Conservation (phyloP, 2,797 vertebrate species). For the Micrastur ruficollis region DNA sequence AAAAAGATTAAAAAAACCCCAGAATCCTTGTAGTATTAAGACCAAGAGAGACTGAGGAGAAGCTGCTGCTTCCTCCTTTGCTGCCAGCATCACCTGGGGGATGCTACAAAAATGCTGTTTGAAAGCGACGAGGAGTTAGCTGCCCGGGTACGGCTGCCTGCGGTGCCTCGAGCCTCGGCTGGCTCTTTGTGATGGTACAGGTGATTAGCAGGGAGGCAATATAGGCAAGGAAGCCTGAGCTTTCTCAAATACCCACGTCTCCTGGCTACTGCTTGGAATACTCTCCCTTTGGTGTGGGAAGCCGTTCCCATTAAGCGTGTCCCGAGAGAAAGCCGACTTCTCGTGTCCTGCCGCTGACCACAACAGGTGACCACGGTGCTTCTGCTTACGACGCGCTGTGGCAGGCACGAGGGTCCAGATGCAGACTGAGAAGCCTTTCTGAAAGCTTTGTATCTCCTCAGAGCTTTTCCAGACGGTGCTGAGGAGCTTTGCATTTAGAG, state of each 20-base stretch:
- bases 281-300: not conserved
- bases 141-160: not conserved
- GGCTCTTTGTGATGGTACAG: not conserved
- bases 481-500: not conserved
- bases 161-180: not conserved
- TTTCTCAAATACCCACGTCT: not conserved
- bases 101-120: not conserved
- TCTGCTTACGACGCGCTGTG: not conserved
- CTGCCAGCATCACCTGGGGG: not conserved
- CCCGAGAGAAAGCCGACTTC: not conserved
- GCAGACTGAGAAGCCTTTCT: not conserved
- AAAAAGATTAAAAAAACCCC: not conserved
- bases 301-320: accelerated
- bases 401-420: not conserved
- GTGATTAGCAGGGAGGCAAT: not conserved
- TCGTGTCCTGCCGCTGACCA: not conserved
- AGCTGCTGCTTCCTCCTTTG: not conserved
- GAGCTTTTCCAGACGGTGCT: not conserved
- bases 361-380: accelerated
- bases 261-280: not conserved
- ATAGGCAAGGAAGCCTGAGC: not conserved
- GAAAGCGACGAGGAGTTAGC: not conserved
- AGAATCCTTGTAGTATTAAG: not conserved
- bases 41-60: not conserved
- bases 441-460: not conserved